A percentile compares a stretch with the other conserved stretches of the same genome.
Conservation (phyloP, 2,888 invertebrate species). For the Morpho achilles region DNA sequence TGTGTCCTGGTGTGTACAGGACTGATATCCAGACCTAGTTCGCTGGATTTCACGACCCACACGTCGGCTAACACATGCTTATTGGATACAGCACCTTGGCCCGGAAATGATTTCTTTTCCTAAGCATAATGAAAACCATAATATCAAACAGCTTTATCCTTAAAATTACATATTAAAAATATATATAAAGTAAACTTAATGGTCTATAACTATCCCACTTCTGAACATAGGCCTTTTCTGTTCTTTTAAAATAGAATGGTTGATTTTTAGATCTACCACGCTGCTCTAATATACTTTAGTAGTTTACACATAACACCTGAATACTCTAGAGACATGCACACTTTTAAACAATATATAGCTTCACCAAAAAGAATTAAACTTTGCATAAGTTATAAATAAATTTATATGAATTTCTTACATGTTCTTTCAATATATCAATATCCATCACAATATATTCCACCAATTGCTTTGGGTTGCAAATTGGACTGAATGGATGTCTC, state of each 20-base stretch:
- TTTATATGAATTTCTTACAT: constrained; percentile 50
- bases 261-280: too few relatives aligned
- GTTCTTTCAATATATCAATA: constrained; percentile 86
- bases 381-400: too few relatives aligned
- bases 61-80: constrained; percentile 95
- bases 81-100: constrained; percentile 91
- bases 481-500: constrained; percentile 90
- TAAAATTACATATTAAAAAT: background rate
- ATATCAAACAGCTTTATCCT: background rate
- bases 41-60: constrained; percentile 94
- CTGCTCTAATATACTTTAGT: too few relatives aligned
- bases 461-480: constrained; percentile 94
- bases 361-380: too few relatives aligned
- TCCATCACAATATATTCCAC: constrained; percentile 97
- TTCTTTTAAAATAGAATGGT: too few relatives aligned
- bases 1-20: constrained; percentile 94
- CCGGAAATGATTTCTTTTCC: constrained; percentile 89
- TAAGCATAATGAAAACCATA: constrained; percentile 35
- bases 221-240: too few relatives aligned
- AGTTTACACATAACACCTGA: too few relatives aligned
- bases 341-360: too few relatives aligned
- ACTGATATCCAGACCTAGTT: constrained; percentile 89
- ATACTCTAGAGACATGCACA: too few relatives aligned
- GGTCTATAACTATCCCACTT: too few relatives aligned
- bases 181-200: background rate